These are phyloP conservation scores for Syngnathus floridae DNA, from an alignment of 2,113 vertebrate species.

Conservation along the genomic window DNA sequence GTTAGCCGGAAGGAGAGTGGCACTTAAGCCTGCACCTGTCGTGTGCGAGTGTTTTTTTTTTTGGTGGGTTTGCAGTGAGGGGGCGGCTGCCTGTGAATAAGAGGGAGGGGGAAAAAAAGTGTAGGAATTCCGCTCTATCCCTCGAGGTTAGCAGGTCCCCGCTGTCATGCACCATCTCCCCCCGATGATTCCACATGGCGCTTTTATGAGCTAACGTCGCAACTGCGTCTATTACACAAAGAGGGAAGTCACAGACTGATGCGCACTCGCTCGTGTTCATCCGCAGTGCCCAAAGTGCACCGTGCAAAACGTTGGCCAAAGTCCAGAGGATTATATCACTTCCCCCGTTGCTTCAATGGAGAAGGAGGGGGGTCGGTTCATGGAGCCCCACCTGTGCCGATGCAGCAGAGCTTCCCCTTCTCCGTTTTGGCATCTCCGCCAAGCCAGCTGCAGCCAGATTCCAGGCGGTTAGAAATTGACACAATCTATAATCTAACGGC, in stretches of 20 bases:
- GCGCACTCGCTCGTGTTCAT: constrained; percentile 10
- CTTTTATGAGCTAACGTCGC: constrained; percentile 41
- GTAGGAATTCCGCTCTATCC: constrained; percentile 52
- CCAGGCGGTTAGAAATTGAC: constrained; percentile 33
- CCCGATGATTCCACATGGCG: constrained; percentile 41
- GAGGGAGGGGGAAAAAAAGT: constrained; percentile 15
- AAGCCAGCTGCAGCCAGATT: constrained; percentile 52
- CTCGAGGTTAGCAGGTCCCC: constrained; percentile 23
- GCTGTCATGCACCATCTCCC: constrained; percentile 20
- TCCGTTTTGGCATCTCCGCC: constrained; percentile 33
- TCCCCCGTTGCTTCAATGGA: constrained; percentile 53
- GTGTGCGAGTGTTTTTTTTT: constrained; percentile 36
- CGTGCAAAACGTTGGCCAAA: constrained; percentile 49
- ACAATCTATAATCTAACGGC: constrained; percentile 35
- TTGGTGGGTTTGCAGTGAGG: constrained; percentile 3
- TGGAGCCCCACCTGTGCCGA: constrained; percentile 40
- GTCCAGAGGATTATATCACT: constrained; percentile 67
- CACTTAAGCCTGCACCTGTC: constrained; percentile 72
- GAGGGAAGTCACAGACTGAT: constrained; percentile 26
- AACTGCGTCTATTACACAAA: constrained; percentile 13
- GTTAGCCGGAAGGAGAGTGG: constrained; percentile 45
- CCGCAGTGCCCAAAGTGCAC: constrained; percentile 36
- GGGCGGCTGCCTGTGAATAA: constrained; percentile 4
- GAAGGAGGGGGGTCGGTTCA: neutral
- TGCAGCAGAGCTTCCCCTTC: constrained; percentile 36